phyloP scores from a whole-genome alignment of 30 jellyfish, hydroid and myxozoan species.

The Chrysaora quinquecirrha region DNA sequence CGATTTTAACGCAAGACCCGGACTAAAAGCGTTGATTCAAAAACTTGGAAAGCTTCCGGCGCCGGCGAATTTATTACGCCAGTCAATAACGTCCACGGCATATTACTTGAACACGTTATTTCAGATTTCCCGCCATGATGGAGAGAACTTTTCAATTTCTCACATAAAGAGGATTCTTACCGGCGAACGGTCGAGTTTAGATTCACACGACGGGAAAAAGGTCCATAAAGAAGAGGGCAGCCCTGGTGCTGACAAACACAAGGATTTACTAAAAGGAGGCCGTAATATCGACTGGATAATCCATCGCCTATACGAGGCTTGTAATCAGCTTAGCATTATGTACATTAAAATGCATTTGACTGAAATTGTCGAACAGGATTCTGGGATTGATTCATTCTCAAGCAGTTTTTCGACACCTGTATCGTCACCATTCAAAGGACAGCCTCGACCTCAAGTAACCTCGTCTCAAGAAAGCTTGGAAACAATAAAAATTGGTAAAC shows the following conservation, averaged over 20 bases:
- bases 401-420: slow-evolving; percentile 82
- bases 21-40: slow-evolving; percentile 86
- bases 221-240: slow-evolving; percentile 47
- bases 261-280: slow-evolving; percentile 89
- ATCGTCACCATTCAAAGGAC: slow-evolving; percentile 84
- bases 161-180: slow-evolving; percentile 88
- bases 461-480: slow-evolving; percentile 97
- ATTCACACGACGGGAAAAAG: slow-evolving; percentile 57
- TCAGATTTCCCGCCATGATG: slow-evolving; percentile 97
- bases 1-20: slow-evolving; percentile 95
- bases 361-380: slow-evolving; percentile 89
- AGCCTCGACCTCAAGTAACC: slow-evolving; percentile 60
- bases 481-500: slow-evolving; percentile 56
- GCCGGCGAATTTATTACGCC: slow-evolving; percentile 93
- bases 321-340: slow-evolving; percentile 91
- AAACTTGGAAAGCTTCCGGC: slow-evolving; percentile 85
- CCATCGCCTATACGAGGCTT: slow-evolving; percentile 94
- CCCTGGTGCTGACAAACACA: slow-evolving; percentile 71
- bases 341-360: slow-evolving; percentile 82
- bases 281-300: slow-evolving; percentile 96
- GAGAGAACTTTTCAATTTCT: slow-evolving; percentile 92
- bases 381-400: slow-evolving; percentile 84
- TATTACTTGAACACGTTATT: slow-evolving; percentile 90
- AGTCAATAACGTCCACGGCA: slow-evolving; percentile 93
- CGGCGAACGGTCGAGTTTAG: slow-evolving; percentile 82